Evolutionary conservation across 1,140 invertebrate genomes (phyloP).

Genomic region (Mylabris phalerata): DNA sequence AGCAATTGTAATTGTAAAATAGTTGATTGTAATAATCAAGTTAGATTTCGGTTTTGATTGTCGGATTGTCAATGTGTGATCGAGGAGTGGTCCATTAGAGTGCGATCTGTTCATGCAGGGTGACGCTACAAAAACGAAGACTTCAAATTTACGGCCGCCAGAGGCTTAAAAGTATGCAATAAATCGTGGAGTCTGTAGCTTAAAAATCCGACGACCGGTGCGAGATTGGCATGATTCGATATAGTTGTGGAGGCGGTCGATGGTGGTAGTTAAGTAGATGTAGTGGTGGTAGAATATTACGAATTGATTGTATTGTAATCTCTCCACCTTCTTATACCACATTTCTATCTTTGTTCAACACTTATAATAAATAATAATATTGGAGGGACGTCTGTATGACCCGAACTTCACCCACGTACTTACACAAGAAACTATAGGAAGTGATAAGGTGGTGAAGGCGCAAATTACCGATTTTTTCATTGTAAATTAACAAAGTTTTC

Average conservation of each 20-base stretch:
- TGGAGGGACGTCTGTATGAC: constrained; percentile 9
- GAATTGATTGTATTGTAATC: neutral
- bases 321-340: constrained; percentile 3
- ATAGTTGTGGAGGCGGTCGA: constrained; percentile 12
- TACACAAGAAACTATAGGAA: constrained; percentile 8
- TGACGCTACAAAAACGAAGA: constrained; percentile 28
- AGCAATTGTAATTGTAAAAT: neutral
- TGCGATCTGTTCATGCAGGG: constrained; percentile 27
- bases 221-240: constrained; percentile 30
- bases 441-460: neutral
- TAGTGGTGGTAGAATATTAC: too few species aligned
- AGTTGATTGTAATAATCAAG: too few species aligned
- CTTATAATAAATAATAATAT: constrained; percentile 8
- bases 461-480: too few species aligned
- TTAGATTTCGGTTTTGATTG: too few species aligned
- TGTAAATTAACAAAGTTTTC: too few species aligned
- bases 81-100: constrained; percentile 18
- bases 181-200: constrained; percentile 29
- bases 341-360: constrained; percentile 8
- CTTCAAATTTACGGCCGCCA: constrained; percentile 31
- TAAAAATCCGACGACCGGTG: constrained; percentile 29
- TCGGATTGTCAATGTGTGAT: too few species aligned
- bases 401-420: constrained; percentile 4
- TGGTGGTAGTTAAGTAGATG: too few species aligned
- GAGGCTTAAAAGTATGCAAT: constrained; percentile 36